A percentile compares a stretch with the other conserved stretches of the same genome.
Conservation (phyloP, 1,140 invertebrate genomes). For the Tetranychus urticae region DNA sequence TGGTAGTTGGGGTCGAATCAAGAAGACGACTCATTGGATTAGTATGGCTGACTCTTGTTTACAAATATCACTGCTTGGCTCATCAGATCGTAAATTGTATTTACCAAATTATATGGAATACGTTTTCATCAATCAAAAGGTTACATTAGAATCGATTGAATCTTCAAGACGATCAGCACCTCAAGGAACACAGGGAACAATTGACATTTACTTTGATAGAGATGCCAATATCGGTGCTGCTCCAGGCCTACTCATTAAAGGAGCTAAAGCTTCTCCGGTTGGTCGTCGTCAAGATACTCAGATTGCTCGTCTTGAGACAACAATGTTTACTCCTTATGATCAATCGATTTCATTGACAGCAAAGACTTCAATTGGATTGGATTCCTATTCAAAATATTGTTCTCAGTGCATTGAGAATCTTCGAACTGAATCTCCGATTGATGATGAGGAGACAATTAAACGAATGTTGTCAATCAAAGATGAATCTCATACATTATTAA, state of each 20-base stretch:
- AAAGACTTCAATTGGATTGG: not conserved
- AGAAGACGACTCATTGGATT: conserved; percentile 28
- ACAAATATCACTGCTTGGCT: conserved; percentile 23
- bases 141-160: not conserved
- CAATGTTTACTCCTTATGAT: conserved; percentile 52
- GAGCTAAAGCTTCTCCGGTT: conserved; percentile 42
- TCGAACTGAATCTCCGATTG: too few relatives aligned
- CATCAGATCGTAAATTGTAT: conserved; percentile 19
- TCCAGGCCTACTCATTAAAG: conserved; percentile 26
- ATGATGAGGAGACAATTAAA: not conserved
- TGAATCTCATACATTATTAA: not conserved
- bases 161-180: not conserved
- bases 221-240: conserved; percentile 1
- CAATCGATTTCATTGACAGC: conserved; percentile 11
- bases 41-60: conserved; percentile 29
- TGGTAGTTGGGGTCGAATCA: conserved; percentile 8
- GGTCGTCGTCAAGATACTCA: conserved; percentile 41
- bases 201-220: not conserved
- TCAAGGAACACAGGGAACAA: conserved; percentile 10
- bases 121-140: conserved; percentile 23
- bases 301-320: conserved; percentile 53
- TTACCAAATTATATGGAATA: conserved; percentile 30
- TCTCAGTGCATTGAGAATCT: not conserved
- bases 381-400: not conserved
- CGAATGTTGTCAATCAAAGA: not conserved